phyloP scores from a whole-genome alignment of 2,888 invertebrate genomes.

The Zhuqinia jingwanae region DNA sequence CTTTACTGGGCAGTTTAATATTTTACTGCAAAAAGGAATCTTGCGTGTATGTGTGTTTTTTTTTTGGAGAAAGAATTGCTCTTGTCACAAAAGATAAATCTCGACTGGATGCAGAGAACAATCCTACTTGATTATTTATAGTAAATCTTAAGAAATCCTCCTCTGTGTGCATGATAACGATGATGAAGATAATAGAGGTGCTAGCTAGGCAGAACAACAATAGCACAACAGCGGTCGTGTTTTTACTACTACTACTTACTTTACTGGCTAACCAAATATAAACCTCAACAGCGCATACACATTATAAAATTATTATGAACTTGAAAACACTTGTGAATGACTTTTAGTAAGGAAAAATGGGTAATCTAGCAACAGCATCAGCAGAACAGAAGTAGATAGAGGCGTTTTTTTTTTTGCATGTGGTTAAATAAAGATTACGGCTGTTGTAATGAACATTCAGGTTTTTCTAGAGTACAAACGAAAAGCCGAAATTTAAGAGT shows the following conservation, averaged over 20 bases:
- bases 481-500: background rate
- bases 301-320: too few species aligned
- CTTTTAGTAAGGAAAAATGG: too few species aligned
- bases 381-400: too few species aligned
- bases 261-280: too few species aligned
- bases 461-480: background rate
- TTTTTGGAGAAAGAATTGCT: background rate
- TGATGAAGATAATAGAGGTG: too few species aligned
- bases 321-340: too few species aligned
- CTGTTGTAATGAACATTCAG: background rate
- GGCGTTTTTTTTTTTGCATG: too few species aligned
- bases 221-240: background rate
- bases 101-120: conserved; percentile 43
- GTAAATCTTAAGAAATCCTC: conserved; percentile 5
- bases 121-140: conserved; percentile 55
- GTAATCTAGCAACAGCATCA: background rate
- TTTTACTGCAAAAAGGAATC: background rate
- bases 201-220: background rate
- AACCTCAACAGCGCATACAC: too few species aligned
- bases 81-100: conserved; percentile 26
- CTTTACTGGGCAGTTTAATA: background rate
- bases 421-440: background rate
- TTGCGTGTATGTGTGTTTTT: background rate
- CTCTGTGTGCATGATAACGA: too few species aligned
- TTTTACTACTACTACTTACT: too few species aligned